These are phyloP conservation scores for Lucilia sericata DNA, from an alignment of 1,140 invertebrate species.

Conservation along the genomic window DNA sequence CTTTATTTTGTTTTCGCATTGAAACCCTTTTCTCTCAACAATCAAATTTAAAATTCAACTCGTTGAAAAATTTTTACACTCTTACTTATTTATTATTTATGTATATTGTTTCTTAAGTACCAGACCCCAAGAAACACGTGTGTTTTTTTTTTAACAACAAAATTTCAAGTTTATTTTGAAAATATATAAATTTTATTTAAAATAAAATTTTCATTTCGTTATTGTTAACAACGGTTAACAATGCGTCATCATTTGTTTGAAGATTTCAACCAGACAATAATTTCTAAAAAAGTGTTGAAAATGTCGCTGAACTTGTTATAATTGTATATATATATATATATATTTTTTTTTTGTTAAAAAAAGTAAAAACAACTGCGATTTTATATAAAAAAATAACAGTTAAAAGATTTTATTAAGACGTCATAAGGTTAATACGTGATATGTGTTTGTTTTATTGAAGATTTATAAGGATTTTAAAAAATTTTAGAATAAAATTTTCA, in stretches of 20 bases:
- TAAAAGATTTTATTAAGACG: neutral
- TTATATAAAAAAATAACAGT: neutral
- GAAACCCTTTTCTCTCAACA: neutral
- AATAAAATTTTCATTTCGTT: neutral
- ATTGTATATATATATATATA: neutral
- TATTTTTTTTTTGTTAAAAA: neutral
- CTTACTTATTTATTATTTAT: neutral
- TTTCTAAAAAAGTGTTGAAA: neutral
- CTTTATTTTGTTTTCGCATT: neutral
- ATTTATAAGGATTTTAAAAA: too few species aligned
- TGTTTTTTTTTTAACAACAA: neutral
- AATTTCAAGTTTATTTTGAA: neutral
- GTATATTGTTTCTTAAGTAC: neutral
- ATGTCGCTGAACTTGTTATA: slow-evolving; percentile 9
- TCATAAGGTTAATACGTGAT: neutral
- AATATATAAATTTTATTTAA: neutral
- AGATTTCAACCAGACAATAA: neutral
- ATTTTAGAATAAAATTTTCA: too few species aligned
- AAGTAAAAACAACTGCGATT: neutral
- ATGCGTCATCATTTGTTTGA: neutral
- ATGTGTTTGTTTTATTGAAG: neutral
- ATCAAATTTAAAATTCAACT: neutral
- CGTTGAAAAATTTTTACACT: neutral
- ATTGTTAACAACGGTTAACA: neutral
- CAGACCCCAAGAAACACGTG: neutral